Evolutionary conservation across 2,888 invertebrate species (phyloP), one percentile per base, ranked within the genome.

Genomic region (Tortricodes alternella): DNA sequence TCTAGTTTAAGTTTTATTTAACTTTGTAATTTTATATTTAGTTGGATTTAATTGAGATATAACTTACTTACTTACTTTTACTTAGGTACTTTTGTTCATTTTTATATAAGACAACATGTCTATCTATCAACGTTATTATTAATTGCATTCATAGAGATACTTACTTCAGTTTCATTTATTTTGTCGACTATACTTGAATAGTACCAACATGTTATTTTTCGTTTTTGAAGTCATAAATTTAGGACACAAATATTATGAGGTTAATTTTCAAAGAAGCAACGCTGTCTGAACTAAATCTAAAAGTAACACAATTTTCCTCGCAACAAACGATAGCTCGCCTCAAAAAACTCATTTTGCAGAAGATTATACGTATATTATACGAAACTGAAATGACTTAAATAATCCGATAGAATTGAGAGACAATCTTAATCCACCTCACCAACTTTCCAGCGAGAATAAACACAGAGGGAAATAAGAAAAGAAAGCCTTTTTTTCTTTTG

Each of bases 371-470:
- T 44, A 58, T 59, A 59, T 62, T 59, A 55, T 57, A 43, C 29
- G 49, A 60, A 64, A 63, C 59, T 62, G 65, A 67, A 67, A 65
- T 68, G 65, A 63, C 60, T 66, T 62, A 59, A 59, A 58, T 66
- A 66, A 70, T 63, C 68, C 59, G 53, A 64, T 60, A 62, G 61
- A 62, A 64, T 64, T 64, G 58, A 64, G 60, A 61, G 61, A 72
- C 69, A 73, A 70, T 74, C 70, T 72, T 77, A 77, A 79, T 76
- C 71, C 73, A 66, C 65, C 71, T 66, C 61, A 60, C 67, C 72
- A 82, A 82, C 74, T 80, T 81, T 73, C 66, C 55, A 60, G 61
- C 63, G 55, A 68, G 65, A 70, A 81, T 77, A 80, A 82, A 81
- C 75, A 76, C 71, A 39, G 63, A 66, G 63, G 58, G 61, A 60